Percentiles rank a stretch among this genome's conserved stretches.
phyloP scores from a whole-genome alignment of 2,797 vertebrate species.

The Myripristis jacobus region DNA sequence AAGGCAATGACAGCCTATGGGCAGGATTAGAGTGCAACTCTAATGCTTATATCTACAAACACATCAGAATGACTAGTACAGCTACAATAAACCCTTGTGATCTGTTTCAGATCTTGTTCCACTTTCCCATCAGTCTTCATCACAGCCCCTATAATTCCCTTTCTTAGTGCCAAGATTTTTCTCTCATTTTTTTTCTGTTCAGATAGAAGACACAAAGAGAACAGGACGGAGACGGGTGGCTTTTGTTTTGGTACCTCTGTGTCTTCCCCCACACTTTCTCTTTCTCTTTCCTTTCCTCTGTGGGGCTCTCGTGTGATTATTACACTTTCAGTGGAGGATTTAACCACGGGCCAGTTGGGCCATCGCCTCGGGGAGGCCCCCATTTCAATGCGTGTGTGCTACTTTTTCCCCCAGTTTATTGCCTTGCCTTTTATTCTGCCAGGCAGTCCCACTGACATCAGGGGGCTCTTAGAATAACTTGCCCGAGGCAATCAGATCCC shows the following conservation, averaged over 20 bases:
- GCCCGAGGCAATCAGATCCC: conserved; percentile 85
- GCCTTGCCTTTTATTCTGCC: conserved; percentile 88
- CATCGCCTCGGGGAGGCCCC: conserved; percentile 88
- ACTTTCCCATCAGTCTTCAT: conserved; percentile 74
- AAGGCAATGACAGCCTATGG: conserved; percentile 53
- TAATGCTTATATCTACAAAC: conserved; percentile 73
- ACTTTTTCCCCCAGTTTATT: conserved; percentile 86
- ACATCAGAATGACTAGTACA: conserved; percentile 70
- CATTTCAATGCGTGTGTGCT: conserved; percentile 85
- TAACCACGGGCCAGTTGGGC: conserved; percentile 89
- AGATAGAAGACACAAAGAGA: conserved; percentile 81
- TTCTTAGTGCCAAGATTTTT: conserved; percentile 69
- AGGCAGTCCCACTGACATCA: conserved; percentile 88
- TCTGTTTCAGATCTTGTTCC: conserved; percentile 75
- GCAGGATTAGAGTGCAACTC: conserved; percentile 71
- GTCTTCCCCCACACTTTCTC: conserved; percentile 67
- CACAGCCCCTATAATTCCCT: conserved; percentile 78
- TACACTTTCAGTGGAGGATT: conserved; percentile 90
- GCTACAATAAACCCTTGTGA: conserved; percentile 77
- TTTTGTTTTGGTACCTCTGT: conserved; percentile 84
- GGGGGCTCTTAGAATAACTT: conserved; percentile 88
- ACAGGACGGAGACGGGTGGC: conserved; percentile 80
- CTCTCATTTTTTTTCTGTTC: conserved; percentile 50
- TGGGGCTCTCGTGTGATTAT: conserved; percentile 87
- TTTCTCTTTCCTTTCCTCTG: conserved; percentile 73